phyloP scores from a whole-genome alignment of 1,140 invertebrate species.

The Drosophila mayri region DNA sequence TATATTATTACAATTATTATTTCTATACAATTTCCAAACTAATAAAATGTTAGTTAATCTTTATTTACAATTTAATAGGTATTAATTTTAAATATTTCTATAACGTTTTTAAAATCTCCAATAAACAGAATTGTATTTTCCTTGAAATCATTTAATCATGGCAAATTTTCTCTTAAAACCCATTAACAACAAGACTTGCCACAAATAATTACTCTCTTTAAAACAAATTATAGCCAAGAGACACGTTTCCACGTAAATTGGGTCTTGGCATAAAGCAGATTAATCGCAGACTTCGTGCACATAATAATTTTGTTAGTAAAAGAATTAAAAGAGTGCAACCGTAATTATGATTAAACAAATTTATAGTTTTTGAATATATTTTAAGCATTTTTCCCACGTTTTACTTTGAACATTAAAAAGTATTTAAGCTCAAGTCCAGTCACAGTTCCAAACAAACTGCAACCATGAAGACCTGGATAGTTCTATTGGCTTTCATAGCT shows the following conservation, averaged over 20 bases:
- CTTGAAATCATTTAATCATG: neutral
- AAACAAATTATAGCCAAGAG: neutral
- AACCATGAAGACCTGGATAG: conserved; percentile 13
- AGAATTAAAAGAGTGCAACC: neutral
- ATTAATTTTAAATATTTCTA: neutral
- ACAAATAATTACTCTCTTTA: neutral
- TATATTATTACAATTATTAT: neutral
- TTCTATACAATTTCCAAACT: neutral
- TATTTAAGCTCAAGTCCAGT: neutral
- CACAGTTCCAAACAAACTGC: conserved; percentile 1
- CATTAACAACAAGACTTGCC: neutral
- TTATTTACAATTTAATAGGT: neutral
- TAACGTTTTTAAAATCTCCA: neutral
- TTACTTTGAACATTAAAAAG: neutral
- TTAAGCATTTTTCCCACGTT: neutral
- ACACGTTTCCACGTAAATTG: conserved; percentile 8
- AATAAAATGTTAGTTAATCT: neutral
- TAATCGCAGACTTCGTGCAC: neutral
- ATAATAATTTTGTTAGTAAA: neutral
- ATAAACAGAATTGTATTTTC: neutral
- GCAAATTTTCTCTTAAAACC: neutral
- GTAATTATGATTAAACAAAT: neutral
- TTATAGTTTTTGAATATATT: no score
- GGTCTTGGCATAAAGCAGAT: neutral
- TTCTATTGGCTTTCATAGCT: neutral